phyloP scores from a whole-genome alignment of 2,113 vertebrate genomes.

The Chauna torquata region DNA sequence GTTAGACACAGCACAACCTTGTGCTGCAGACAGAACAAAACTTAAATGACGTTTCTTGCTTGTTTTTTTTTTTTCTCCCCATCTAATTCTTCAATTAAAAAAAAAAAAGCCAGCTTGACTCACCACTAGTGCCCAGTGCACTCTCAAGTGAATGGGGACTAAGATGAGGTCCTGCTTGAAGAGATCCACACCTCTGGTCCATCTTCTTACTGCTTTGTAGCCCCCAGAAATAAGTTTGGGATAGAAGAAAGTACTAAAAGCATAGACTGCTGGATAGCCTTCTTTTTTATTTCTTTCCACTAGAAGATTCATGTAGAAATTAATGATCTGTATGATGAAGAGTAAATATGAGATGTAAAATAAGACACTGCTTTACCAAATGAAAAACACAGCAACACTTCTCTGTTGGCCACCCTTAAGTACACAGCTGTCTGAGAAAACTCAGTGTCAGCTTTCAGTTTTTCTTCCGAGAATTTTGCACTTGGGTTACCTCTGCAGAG shows the following conservation, averaged over 20 bases:
- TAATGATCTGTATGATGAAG: conserved; percentile 82
- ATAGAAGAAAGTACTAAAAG: conserved; percentile 93
- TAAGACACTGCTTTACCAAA: background rate
- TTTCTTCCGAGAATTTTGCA: background rate
- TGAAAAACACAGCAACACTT: background rate
- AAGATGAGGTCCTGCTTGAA: conserved; percentile 87
- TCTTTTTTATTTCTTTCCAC: conserved; percentile 81
- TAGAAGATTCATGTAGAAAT: conserved; percentile 93
- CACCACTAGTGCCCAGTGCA: conserved; percentile 91
- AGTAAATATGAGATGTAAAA: background rate
- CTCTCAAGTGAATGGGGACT: conserved; percentile 86
- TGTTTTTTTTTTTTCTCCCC: background rate
- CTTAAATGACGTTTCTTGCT: background rate
- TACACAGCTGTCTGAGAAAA: background rate
- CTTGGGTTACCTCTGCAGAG: background rate
- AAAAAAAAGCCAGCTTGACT: conserved; percentile 55
- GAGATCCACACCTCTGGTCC: conserved; percentile 90
- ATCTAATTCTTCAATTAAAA: background rate
- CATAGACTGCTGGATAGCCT: conserved; percentile 78
- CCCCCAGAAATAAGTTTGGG: conserved; percentile 83
- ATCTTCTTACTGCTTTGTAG: conserved; percentile 84
- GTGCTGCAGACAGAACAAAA: background rate
- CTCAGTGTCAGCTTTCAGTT: background rate
- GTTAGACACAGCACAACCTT: background rate
- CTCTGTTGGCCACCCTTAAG: background rate